Evolutionary conservation across 2,888 invertebrate species (phyloP), one percentile per base, ranked within the genome.

Genomic region (Rhagophthalmus giganteus): DNA sequence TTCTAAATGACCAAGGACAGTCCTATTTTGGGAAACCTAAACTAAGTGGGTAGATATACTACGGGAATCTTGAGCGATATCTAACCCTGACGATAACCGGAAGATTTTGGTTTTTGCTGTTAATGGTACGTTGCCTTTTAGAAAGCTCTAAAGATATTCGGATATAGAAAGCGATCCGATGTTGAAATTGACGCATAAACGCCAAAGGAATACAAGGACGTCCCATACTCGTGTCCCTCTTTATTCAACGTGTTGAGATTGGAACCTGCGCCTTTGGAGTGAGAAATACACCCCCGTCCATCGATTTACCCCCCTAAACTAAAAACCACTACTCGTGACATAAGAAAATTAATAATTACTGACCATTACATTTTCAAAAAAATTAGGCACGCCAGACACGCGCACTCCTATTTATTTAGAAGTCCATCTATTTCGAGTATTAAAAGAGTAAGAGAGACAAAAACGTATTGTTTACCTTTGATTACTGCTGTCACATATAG

Each of bases 401-500:
- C 38, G 38, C 27, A 9, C 20, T 41, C 2, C 10, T 13, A 25
- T 30, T 33, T 12, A 20, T 41, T 32, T 31, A 14, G 25, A 31
- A 32, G 20, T 40, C n/a, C 13, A 12, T 33, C 24, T 14, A 27
- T 31, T 39, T 40, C 39, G 2, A 51, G 14, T 24, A 39, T 28
- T 28, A 35, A 33, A 55, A 45, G 62, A 54, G 51, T 44, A 57
- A 67, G 62, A 64, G 60, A 68, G 67, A 70, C 54, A 60, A 62
- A 60, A 64, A 57, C 58, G 62, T 69, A 72, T 70, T 73, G 73
- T 73, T 73, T 73, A 73, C 73, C 69, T 72, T 69, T 68, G 65
- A 70, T 67, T 69, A 63, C 58, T 64, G 62, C 62, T 64, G 64
- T 65, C 64, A 63, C 59, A 59, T 59, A 61, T 56, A 55, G 62